Evolutionary conservation across 2,797 vertebrate genomes (phyloP).

Genomic region (Avahi laniger): DNA sequence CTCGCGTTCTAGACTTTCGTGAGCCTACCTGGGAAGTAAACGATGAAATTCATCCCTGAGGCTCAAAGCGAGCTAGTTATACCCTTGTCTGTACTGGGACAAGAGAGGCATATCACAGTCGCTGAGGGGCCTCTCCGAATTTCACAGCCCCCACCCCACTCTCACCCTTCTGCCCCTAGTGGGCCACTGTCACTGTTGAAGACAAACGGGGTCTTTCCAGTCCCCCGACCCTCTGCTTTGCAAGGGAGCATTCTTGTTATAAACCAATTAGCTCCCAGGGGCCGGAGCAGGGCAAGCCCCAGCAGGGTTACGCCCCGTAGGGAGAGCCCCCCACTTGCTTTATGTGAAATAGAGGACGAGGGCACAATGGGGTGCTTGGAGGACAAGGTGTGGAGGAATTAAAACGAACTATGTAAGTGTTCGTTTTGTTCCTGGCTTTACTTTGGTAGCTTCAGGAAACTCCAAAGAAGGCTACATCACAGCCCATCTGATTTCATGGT

Average conservation of each 20-base stretch:
- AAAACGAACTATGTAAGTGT: fast-evolving
- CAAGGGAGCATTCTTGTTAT: neutral
- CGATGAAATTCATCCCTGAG: neutral
- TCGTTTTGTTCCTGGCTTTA: neutral
- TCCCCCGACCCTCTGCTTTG: neutral
- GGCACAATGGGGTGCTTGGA: neutral
- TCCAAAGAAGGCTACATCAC: neutral
- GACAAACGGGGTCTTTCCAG: too few relatives aligned
- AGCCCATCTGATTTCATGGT: neutral
- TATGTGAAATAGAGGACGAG: neutral
- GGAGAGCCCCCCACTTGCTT: neutral
- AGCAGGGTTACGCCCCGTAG: neutral
- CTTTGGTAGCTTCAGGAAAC: neutral
- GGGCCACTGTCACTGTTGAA: neutral
- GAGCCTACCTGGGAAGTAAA: neutral
- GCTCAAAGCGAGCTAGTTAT: neutral
- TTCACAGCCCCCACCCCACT: neutral
- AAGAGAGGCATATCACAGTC: neutral
- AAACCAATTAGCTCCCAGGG: neutral
- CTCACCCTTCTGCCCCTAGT: fast-evolving
- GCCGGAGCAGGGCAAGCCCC: too few relatives aligned
- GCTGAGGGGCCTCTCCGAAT: neutral
- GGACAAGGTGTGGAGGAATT: too few relatives aligned
- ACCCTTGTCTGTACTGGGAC: too few relatives aligned
- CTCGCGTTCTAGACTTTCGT: neutral